phyloP scores from a whole-genome alignment of 2,113 vertebrate species.

The Chaetorhynchus papuensis region DNA sequence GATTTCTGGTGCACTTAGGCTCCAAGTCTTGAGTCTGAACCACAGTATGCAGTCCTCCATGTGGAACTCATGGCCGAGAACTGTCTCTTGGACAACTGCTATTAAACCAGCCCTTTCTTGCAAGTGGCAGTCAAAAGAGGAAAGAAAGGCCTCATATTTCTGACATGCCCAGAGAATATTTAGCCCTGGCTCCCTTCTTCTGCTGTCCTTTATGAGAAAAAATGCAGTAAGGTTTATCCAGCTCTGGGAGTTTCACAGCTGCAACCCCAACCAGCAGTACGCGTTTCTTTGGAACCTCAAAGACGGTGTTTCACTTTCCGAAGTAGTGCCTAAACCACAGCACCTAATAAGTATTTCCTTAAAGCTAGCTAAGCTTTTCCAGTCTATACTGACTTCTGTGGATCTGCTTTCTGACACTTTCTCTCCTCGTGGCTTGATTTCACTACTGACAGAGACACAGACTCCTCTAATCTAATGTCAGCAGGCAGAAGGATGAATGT shows the following conservation, averaged over 20 bases:
- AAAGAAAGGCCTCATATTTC: neutral
- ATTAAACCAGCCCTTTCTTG: neutral
- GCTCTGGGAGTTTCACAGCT: neutral
- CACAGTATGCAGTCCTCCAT: neutral
- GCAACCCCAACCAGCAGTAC: neutral
- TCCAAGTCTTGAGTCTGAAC: neutral
- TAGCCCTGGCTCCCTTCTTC: neutral
- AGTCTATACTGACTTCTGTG: neutral
- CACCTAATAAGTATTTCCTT: neutral
- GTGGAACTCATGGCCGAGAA: neutral
- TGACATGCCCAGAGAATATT: neutral
- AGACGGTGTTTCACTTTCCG: neutral
- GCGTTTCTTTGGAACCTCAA: neutral
- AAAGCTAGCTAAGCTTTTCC: neutral
- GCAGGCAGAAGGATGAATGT: neutral
- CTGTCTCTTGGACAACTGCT: neutral
- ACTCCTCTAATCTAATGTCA: neutral
- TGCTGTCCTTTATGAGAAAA: neutral
- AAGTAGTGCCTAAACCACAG: neutral
- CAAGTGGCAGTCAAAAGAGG: neutral
- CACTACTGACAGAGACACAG: neutral
- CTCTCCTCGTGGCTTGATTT: neutral
- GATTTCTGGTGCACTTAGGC: neutral
- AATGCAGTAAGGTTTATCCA: neutral
- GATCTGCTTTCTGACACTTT: neutral